Evolutionary conservation across 2,797 vertebrate species (phyloP), one percentile per base, ranked within the genome.

Genomic region (Periparus ater): DNA sequence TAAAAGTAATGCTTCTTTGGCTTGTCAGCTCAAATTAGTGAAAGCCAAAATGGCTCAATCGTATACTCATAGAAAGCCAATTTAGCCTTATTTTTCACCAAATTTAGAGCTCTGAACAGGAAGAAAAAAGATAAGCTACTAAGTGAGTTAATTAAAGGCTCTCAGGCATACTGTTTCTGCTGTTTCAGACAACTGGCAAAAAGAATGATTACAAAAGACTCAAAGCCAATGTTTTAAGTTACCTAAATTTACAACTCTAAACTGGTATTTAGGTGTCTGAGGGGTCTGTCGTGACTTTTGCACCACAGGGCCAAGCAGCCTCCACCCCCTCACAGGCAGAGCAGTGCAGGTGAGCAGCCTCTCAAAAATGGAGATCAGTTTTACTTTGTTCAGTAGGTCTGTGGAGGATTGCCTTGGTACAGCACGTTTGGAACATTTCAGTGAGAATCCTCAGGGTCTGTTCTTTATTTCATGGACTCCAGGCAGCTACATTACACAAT

Each of bases 1-100:
- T 95, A 96, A 96, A 96, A 95, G 95, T 93, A 95, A 96, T 96
- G 95, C 91, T 96, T 85, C 95, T 96, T 83, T 91, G 87, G 87
- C 79, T 96, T 96, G 96, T 96, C 95, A 95, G 54, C 58, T 96
- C 70, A 88, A 68, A 97, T 94, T 93, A 96, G 89, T 53, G 51
- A 93, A 89, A 85, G 65, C 62, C 92, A 94, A 91, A 89, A 91
- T 45, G 79, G 87, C 58, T 96, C 90, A 91, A 90, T 94, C 87
- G 72, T 78, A 89, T 66, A 91, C 72, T 85, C 81, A 89, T 48
- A 92, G 85, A 93, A 95, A 95, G 87, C 82, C 26, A 96, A 93
- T 94, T 94, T 93, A 93, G 75, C 58, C 44, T 93, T 88, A 77
- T 94, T 96, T 96, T 95, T 96, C 87, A 94, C 87, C 92, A 93